These are phyloP conservation scores for Leptinotarsa texana DNA, from an alignment of 1,140 invertebrate genomes.

Conservation along the genomic window DNA sequence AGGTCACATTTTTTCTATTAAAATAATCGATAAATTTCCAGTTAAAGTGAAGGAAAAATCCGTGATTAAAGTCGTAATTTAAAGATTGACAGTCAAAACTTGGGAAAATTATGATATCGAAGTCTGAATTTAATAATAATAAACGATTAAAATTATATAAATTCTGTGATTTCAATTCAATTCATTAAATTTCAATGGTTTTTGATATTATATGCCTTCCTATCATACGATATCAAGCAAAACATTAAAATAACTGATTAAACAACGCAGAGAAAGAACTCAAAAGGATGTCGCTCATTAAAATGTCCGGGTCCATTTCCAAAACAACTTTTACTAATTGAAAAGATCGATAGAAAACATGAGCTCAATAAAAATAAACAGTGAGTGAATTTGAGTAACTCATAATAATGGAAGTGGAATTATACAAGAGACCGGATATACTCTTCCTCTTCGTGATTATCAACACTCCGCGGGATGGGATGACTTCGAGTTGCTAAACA, in stretches of 20 bases:
- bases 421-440: conserved; percentile 15
- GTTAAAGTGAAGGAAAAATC: no score
- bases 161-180: no score
- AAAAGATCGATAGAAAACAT: not conserved
- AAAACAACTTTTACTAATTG: not conserved
- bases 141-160: no score
- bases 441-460: conserved; percentile 22
- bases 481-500: conserved; percentile 20
- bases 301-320: not conserved
- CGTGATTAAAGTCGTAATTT: no score
- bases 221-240: not conserved
- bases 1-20: no score
- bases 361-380: not conserved
- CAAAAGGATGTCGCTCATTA: not conserved
- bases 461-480: conserved; percentile 19
- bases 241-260: not conserved
- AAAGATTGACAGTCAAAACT: no score
- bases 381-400: not conserved
- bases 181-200: no score
- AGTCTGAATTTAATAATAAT: no score
- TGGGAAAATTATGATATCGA: no score
- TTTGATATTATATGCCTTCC: no score
- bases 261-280: not conserved
- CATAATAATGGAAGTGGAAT: not conserved
- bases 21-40: no score